Conservation (phyloP, 2,113 vertebrate species). For the Vicugna pacos region DNA sequence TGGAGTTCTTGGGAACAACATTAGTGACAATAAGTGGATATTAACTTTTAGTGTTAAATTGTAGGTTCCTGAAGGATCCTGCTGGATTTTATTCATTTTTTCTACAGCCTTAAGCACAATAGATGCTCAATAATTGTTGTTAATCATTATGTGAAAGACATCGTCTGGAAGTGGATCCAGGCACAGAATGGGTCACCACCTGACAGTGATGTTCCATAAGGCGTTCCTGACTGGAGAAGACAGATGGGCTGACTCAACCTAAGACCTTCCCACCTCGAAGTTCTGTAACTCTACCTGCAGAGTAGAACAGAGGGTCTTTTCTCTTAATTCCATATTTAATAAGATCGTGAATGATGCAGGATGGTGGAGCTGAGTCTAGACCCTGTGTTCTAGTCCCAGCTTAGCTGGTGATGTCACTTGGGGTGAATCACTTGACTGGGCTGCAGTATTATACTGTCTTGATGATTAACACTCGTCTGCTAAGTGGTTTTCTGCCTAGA, state of each 20-base stretch:
- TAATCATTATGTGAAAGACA: not conserved
- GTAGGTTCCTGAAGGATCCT: not conserved
- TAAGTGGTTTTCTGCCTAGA: not conserved
- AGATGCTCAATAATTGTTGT: not conserved
- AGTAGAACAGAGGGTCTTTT: not conserved
- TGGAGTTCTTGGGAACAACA: not conserved
- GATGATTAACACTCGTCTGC: not conserved
- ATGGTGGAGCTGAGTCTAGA: not conserved
- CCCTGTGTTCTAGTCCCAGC: not conserved
- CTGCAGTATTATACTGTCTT: not conserved
- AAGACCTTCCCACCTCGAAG: not conserved
- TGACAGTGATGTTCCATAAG: not conserved
- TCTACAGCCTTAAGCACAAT: not conserved
- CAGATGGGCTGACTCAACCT: not conserved
- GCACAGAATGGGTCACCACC: not conserved
- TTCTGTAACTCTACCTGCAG: not conserved
- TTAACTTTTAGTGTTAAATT: not conserved
- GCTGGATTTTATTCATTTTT: not conserved
- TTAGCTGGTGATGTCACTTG: not conserved
- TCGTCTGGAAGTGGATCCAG: not conserved
- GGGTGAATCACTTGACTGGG: not conserved
- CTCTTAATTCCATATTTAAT: not conserved
- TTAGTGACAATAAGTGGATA: not conserved
- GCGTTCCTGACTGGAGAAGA: not conserved
- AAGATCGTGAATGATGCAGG: not conserved